Conservation (phyloP, 2,888 invertebrate genomes). For the Sinodicranocentrus sp. region DNA sequence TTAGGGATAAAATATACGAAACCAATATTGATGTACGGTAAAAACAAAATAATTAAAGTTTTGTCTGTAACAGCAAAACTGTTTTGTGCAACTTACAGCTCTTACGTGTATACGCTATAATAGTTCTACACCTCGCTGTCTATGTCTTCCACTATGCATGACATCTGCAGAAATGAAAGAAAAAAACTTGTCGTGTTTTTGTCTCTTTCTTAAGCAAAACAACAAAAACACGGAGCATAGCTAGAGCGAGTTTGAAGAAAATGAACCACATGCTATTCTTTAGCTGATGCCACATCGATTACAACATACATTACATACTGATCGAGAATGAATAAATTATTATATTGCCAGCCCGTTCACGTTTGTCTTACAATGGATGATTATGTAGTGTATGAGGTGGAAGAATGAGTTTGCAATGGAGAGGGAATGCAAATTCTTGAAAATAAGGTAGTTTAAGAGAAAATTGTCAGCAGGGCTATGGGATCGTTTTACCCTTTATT, state of each 20-base stretch:
- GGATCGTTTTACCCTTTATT: no score
- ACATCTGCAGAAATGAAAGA: constrained; percentile 22
- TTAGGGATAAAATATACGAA: background rate
- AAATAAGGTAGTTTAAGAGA: background rate
- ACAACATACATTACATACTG: background rate
- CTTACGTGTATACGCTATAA: no score
- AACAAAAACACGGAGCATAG: constrained; percentile 10
- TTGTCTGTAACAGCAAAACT: constrained; percentile 42
- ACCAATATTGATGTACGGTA: constrained; percentile 26
- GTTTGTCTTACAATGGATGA: background rate
- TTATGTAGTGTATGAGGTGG: no score
- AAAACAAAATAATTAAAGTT: constrained; percentile 43
- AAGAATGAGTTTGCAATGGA: no score
- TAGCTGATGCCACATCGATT: background rate
- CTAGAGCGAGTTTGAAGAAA: constrained; percentile 14
- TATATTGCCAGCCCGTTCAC: constrained; percentile 7
- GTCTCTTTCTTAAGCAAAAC: constrained; percentile 19
- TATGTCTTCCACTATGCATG: constrained; percentile 14
- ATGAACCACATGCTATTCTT: constrained; percentile 24
- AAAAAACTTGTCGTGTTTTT: constrained; percentile 48
- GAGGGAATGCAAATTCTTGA: background rate
- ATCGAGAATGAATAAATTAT: constrained; percentile 17
- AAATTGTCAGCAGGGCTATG: constrained; percentile 9
- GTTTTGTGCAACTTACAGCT: no score
- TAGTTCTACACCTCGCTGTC: no score